Conservation (phyloP, 2,888 invertebrate species). For the Alcis repandata region DNA sequence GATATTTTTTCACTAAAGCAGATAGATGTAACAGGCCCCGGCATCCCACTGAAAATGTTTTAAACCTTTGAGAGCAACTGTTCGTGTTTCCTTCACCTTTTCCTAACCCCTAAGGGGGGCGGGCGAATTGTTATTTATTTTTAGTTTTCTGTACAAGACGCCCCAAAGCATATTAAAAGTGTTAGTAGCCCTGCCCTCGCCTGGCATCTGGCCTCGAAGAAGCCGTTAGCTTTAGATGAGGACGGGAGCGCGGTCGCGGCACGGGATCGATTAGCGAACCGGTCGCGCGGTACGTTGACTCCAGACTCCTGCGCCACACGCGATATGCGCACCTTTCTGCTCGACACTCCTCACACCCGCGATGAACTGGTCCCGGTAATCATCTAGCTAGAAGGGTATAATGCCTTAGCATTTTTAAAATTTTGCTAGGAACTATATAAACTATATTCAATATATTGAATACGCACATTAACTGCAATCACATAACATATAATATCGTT, state of each 20-base stretch:
- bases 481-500: too few relatives aligned
- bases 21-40: too few relatives aligned
- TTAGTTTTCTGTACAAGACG: neutral
- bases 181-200: conserved; percentile 34
- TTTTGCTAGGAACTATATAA: neutral
- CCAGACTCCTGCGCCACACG: conserved; percentile 72
- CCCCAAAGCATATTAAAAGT: neutral
- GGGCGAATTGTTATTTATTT: too few relatives aligned
- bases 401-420: neutral
- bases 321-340: conserved; percentile 71
- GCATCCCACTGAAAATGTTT: too few relatives aligned
- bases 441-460: too few relatives aligned
- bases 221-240: conserved; percentile 83
- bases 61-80: too few relatives aligned
- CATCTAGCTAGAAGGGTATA: neutral
- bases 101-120: too few relatives aligned
- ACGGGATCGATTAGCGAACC: conserved; percentile 83
- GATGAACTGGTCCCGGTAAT: neutral
- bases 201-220: conserved; percentile 61
- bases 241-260: conserved; percentile 77
- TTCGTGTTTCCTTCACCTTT: too few relatives aligned
- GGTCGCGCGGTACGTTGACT: conserved; percentile 82
- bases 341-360: conserved; percentile 1
- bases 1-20: too few relatives aligned
- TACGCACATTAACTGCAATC: too few relatives aligned